A percentile compares a stretch with the other conserved stretches of the same genome.
phyloP scores from a whole-genome alignment of 2,888 invertebrate genomes.

The Trichopoda pennipes region DNA sequence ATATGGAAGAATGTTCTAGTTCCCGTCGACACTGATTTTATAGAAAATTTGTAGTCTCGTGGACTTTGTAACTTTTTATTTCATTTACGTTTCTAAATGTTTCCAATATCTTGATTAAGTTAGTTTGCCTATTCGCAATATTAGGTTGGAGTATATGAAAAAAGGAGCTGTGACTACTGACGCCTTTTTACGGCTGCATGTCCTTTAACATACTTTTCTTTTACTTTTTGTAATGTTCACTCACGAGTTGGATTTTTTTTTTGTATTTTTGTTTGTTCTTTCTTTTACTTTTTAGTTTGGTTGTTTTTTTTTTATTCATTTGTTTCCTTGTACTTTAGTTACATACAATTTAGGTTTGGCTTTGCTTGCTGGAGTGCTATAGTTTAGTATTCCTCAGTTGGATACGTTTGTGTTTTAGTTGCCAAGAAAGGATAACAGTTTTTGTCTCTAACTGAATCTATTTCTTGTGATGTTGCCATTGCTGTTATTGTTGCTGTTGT shows the following conservation, averaged over 20 bases:
- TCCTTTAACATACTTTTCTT: slow-evolving; percentile 48
- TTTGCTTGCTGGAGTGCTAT: slow-evolving; percentile 14
- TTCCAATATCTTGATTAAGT: background rate
- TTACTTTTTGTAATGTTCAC: slow-evolving; percentile 40
- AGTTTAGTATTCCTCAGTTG: slow-evolving; percentile 45
- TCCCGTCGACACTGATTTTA: too few relatives aligned
- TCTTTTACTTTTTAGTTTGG: too few relatives aligned
- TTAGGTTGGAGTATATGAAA: slow-evolving; percentile 16
- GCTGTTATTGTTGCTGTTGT: slow-evolving; percentile 44
- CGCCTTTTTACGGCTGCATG: slow-evolving; percentile 60
- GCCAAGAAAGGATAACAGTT: slow-evolving; percentile 64
- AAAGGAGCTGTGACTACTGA: slow-evolving; percentile 44
- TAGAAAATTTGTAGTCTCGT: too few relatives aligned
- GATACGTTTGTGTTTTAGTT: slow-evolving; percentile 65
- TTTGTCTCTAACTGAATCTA: slow-evolving; percentile 29
- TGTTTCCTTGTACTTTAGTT: slow-evolving; percentile 34
- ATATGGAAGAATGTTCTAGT: too few relatives aligned
- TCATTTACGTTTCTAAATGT: background rate
- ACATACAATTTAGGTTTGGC: slow-evolving; percentile 55
- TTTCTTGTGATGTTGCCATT: slow-evolving; percentile 55
- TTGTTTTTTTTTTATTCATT: slow-evolving; percentile 45
- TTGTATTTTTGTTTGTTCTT: background rate
- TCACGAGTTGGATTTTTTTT: slow-evolving; percentile 45
- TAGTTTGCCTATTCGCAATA: background rate
- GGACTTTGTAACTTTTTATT: too few relatives aligned